Base-by-base conservation (phyloP, 1,140 invertebrate species). In the Lineus longissimus region DNA sequence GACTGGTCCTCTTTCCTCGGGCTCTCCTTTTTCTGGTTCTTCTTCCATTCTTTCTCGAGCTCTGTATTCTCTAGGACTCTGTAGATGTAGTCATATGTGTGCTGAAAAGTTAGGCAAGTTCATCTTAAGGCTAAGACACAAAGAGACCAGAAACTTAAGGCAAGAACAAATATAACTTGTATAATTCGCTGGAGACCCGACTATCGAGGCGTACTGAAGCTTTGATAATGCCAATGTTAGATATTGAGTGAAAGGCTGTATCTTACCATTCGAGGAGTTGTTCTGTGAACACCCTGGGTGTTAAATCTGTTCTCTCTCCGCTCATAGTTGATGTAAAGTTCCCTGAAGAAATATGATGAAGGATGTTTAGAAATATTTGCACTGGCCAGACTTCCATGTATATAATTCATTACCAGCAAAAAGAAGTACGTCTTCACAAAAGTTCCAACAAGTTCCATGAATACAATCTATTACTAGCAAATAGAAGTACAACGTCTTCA, bases 281-380 rank as follows among this genome's bases (percentile, higher is more conserved):
- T 51, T n/a, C 47, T 51, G 47, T n/a, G 4, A 4, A n/a, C 25
- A 4, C 47, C 47, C n/a, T 27, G n/a, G n/a, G 47, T 19, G n/a
- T 51, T n/a, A 51, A 51, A 51, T 27, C 47, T 51, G 9, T 51
- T 27, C n/a, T 19, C 47, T n/a, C 47, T 51, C n/a, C 47, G 6
- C 47, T 51, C 47, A 51, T 51, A 51, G 47, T 51, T 51, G n/a
- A 51, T 51, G n/a, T 51, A 51, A 22, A 27, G n/a, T n/a, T 51
- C 47, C 9, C 47, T 51, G 25, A 51, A 51, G 25, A 9, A 27
- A 51, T 4, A 4, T 51, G 25, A 7, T 15, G 15, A 36, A 36
- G 33, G 33, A 4, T 7, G 33, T 36, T 36, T 36, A 15, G 33
- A 15, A 4, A 36, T 4, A 36, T 7, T 36, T 15, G 15, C 33